phyloP scores from a whole-genome alignment of 1,140 invertebrate species.

The Magallana angulata region DNA sequence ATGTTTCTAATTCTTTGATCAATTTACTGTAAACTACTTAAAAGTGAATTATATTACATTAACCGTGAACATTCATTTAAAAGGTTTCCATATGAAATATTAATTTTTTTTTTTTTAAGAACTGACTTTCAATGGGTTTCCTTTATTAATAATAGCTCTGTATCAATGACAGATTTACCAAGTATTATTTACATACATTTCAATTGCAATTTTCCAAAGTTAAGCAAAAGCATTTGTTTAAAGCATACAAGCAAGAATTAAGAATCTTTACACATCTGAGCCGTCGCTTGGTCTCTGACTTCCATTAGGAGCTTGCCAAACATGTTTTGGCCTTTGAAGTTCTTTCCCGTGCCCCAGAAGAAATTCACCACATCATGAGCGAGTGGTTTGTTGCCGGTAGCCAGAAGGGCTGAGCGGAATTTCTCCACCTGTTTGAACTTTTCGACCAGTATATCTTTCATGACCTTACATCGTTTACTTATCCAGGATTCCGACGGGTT shows the following conservation, averaged over 20 bases:
- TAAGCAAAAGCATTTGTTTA: too few species aligned
- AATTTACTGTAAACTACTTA: too few species aligned
- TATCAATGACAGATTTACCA: too few species aligned
- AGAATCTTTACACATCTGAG: constrained; percentile 28
- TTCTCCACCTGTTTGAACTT: constrained; percentile 18
- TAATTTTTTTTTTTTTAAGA: too few species aligned
- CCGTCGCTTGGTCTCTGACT: constrained; percentile 9
- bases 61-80: too few species aligned
- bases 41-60: too few species aligned
- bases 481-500: background rate
- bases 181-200: too few species aligned
- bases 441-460: constrained; percentile 9
- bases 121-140: too few species aligned
- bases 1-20: too few species aligned
- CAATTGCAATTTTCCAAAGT: too few species aligned
- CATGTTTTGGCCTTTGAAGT: constrained; percentile 27
- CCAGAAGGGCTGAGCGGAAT: constrained; percentile 22
- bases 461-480: background rate
- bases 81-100: too few species aligned
- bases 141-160: too few species aligned
- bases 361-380: constrained; percentile 15
- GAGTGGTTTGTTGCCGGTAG: background rate
- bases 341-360: background rate
- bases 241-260: background rate
- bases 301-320: constrained; percentile 22